phyloP scores from a whole-genome alignment of 2,888 invertebrate species.

The Tyria jacobaeae region DNA sequence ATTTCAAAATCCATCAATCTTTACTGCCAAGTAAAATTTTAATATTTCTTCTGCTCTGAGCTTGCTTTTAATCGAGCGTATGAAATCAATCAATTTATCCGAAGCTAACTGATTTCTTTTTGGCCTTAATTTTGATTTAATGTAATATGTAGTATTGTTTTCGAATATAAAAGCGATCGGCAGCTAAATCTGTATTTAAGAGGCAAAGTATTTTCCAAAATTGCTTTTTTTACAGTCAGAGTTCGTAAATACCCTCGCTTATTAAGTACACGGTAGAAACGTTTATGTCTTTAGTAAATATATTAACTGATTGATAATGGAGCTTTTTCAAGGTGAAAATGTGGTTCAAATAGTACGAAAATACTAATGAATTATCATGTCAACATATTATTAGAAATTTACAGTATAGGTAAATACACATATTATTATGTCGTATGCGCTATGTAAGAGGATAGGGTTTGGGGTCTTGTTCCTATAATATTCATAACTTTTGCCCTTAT shows the following conservation, averaged over 20 bases:
- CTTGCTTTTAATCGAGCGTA: constrained; percentile 11
- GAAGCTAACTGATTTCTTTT: background rate
- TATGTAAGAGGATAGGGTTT: no score
- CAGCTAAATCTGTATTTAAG: background rate
- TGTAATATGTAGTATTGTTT: no score
- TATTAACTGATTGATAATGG: no score
- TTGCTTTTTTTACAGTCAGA: background rate
- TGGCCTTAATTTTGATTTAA: background rate
- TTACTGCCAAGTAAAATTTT: background rate
- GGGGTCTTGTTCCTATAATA: no score
- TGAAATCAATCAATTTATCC: constrained; percentile 3
- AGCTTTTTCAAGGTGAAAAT: no score
- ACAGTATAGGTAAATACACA: no score
- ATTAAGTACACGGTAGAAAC: background rate
- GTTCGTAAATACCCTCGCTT: background rate
- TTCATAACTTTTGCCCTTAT: no score
- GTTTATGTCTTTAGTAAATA: background rate
- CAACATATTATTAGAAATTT: no score
- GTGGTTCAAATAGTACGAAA: no score
- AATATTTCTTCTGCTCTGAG: background rate
- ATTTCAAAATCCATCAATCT: constrained; percentile 12
- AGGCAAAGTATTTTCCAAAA: background rate
- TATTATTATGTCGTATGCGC: no score
- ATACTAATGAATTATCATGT: no score
- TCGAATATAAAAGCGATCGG: no score